Evolutionary conservation across 2,797 vertebrate species (phyloP).

Genomic region (Podarcis lilfordi): DNA sequence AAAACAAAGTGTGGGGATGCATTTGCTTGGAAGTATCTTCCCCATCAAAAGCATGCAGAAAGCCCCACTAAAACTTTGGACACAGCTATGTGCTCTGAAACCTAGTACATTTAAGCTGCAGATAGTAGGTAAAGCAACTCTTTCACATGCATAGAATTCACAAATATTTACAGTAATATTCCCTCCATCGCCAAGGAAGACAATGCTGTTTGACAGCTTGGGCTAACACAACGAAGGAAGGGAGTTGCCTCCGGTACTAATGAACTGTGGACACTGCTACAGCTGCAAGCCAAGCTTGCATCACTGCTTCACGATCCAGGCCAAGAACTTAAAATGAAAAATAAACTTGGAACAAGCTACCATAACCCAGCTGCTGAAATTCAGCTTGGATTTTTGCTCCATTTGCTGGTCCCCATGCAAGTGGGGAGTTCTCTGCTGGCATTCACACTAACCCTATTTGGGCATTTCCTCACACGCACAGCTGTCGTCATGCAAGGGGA

Average conservation of each 20-base stretch:
- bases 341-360: not conserved
- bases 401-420: not conserved
- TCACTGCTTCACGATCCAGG: not conserved
- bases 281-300: not conserved
- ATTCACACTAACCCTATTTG: not conserved
- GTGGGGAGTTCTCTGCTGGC: not conserved
- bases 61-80: not conserved
- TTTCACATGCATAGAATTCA: not conserved
- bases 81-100: not conserved
- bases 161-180: conserved; percentile 14
- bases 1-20: not conserved
- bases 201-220: not conserved
- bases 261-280: not conserved
- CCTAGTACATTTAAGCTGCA: conserved; percentile 5
- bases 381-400: not conserved
- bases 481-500: no score
- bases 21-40: not conserved
- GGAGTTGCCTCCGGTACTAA: conserved; percentile 12
- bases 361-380: not conserved
- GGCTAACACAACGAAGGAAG: not conserved
- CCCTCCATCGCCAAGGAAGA: not conserved
- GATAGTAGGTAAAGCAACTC: conserved; percentile 8
- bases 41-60: conserved; percentile 15
- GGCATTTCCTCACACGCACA: no score
- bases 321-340: not conserved